Evolutionary conservation across 2,113 vertebrate species (phyloP).

Genomic region (Notarius lentiginosus): DNA sequence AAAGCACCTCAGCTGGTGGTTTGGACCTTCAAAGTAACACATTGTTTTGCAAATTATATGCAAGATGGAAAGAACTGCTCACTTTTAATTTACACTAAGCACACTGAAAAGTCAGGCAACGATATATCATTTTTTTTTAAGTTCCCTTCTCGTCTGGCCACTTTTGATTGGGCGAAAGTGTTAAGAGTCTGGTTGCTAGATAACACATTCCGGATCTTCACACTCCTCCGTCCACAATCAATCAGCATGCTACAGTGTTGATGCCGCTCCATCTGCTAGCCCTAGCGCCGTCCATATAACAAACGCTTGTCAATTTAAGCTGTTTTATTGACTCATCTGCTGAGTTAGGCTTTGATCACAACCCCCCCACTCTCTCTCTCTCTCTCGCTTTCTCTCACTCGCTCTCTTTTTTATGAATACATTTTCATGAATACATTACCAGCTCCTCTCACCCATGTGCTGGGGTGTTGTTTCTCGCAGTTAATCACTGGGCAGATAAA

Average conservation of each 20-base stretch:
- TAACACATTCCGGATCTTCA: conserved; percentile 57
- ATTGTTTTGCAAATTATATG: conserved; percentile 19
- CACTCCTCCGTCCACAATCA: conserved; percentile 61
- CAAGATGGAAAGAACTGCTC: conserved; percentile 22
- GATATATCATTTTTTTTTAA: conserved; percentile 15
- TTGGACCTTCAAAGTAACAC: conserved; percentile 31
- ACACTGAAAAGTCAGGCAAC: conserved; percentile 26
- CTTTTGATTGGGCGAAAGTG: conserved; percentile 50
- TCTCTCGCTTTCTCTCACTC: conserved; percentile 48
- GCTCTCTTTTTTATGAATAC: conserved; percentile 70
- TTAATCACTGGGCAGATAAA: conserved; percentile 75
- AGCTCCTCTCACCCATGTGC: conserved; percentile 66
- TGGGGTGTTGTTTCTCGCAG: conserved; percentile 76
- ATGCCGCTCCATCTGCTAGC: conserved; percentile 73
- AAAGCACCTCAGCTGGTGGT: conserved; percentile 40
- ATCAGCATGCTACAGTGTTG: conserved; percentile 57
- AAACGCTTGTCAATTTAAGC: conserved; percentile 71
- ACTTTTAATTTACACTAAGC: conserved; percentile 20
- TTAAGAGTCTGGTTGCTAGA: conserved; percentile 49
- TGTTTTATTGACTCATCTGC: conserved; percentile 74
- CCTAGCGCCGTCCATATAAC: conserved; percentile 67
- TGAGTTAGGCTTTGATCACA: conserved; percentile 68
- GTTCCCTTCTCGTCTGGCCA: conserved; percentile 39
- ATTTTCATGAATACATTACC: conserved; percentile 78
- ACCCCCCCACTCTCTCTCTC: conserved; percentile 55